Percentiles rank a stretch among this genome's conserved stretches.
Evolutionary conservation across 2,113 vertebrate species (phyloP).

Genomic region (Crotalus horridus): DNA sequence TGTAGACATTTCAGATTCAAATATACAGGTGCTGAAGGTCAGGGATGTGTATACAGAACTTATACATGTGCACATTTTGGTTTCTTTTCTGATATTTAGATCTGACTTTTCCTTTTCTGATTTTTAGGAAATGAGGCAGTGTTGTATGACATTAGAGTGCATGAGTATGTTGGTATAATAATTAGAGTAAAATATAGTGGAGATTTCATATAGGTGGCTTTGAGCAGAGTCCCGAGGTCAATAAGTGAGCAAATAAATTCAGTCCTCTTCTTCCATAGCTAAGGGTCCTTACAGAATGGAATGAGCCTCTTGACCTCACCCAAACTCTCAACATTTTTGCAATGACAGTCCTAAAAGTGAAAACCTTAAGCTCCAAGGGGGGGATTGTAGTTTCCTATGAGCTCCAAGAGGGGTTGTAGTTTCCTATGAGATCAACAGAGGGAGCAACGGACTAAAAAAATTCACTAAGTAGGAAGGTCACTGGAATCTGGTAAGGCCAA

Average conservation of each 20-base stretch:
- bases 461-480: background rate
- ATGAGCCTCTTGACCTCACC: background rate
- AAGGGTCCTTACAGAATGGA: background rate
- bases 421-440: background rate
- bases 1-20: background rate
- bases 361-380: background rate
- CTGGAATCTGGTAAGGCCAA: background rate
- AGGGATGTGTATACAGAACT: background rate
- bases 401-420: accelerated
- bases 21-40: background rate
- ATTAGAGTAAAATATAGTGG: background rate
- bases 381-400: background rate
- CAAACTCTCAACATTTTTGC: background rate
- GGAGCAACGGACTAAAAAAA: conserved; percentile 11
- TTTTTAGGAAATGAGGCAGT: background rate
- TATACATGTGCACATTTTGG: background rate
- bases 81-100: background rate
- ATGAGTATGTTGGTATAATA: background rate
- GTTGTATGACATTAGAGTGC: background rate
- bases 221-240: background rate
- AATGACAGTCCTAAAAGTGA: background rate
- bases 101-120: background rate
- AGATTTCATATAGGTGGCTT: background rate
- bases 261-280: background rate
- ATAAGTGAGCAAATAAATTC: background rate